These are phyloP conservation scores for Tachyglossus aculeatus DNA, from an alignment of 2,797 vertebrate species.

Conservation along the genomic window DNA sequence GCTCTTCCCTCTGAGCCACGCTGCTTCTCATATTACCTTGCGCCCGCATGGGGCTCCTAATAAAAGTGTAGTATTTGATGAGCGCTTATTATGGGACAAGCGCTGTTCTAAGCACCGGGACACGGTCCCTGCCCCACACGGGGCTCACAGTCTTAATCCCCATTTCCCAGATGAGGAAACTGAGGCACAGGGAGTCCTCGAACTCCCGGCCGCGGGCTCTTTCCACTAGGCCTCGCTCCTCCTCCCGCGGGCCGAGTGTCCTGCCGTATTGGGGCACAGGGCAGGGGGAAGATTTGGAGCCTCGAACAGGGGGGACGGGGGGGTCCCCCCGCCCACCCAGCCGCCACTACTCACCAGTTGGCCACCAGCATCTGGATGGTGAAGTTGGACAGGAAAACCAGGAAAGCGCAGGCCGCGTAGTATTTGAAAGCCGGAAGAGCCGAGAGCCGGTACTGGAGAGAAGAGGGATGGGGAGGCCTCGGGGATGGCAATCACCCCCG, in stretches of 20 bases:
- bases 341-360: constrained; percentile 81
- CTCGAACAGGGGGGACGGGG: no score
- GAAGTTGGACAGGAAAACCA: constrained; percentile 82
- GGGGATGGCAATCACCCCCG: not conserved
- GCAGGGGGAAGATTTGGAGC: not conserved
- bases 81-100: no score
- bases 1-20: no score
- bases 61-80: no score
- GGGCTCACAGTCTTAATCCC: no score
- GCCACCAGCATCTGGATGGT: constrained; percentile 87
- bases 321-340: not conserved
- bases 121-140: no score
- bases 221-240: not conserved
- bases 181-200: no score
- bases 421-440: constrained; percentile 77
- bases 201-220: no score
- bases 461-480: not conserved
- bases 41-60: not conserved
- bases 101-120: no score
- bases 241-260: no score
- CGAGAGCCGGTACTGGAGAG: constrained; percentile 67
- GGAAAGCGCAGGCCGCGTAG: constrained; percentile 77
- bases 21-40: no score
- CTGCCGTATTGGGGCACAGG: not conserved
- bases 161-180: no score